Evolutionary conservation across 1,140 invertebrate species (phyloP), one percentile per base, ranked within the genome.

Genomic region (Ceratoteleas bidentatus): DNA sequence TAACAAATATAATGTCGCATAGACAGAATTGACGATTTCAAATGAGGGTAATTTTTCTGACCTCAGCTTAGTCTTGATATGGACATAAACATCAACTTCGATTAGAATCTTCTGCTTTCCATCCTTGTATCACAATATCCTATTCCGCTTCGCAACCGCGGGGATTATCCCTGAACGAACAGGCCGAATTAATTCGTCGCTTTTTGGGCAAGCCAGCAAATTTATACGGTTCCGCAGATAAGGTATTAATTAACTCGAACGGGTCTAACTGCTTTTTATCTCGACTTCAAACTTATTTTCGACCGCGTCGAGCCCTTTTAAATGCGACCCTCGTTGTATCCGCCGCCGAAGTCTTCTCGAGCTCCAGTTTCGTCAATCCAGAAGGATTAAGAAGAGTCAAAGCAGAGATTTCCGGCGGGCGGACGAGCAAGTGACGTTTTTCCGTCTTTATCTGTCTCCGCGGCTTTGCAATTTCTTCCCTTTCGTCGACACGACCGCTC

Each of bases 321-420:
- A 76, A 66, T 70, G 61, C 68, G 10, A 52, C 52, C 56, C 62
- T 72, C 36, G 68, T 76, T 72, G 34, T 58, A 16, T 75, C 50
- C 53, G 56, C 14, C 45, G 70, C 8, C 70, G 52, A 65, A 74
- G 65, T 60, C 62, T 76, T 72, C 53, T 81, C 54, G 56, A 77
- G 58, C 65, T 74, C 64, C n/a, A 81, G 68, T 76, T 74, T 81
- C 64, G 61, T 85, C 77, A 83, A 85, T 80, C 69, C 43, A 65
- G 50, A 56, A 74, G 66, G 73, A 85, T 80, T 83, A 76, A 69
- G 60, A 64, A 79, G 72, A 70, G 69, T 82, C 79, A 82, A 78
- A 81, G 61, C 57, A 53, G 58, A 83, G 76, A 81, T 81, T 83
- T 81, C 66, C 47, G 38, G 34, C 15, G 54, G 49, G 43, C 45